Conservation (phyloP, 1,140 invertebrate genomes). For the Eupristina koningsbergeri region DNA sequence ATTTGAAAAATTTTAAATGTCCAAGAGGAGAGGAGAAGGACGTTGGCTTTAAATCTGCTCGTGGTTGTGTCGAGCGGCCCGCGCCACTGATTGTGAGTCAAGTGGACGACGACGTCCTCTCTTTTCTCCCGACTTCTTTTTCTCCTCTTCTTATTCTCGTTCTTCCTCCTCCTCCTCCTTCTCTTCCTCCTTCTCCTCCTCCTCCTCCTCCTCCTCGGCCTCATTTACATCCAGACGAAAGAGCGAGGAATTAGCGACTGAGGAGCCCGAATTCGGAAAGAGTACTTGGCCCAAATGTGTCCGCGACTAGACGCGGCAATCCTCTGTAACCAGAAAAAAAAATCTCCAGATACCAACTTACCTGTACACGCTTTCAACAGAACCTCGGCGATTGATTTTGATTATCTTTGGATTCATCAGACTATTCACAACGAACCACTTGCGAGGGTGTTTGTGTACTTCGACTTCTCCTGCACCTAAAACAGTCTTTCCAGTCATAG, state of each 20-base stretch:
- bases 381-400: neutral
- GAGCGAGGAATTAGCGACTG: constrained; percentile 42
- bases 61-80: constrained; percentile 34
- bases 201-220: constrained; percentile 60
- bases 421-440: no score
- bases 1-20: constrained; percentile 31
- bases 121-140: no score
- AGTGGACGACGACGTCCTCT: constrained; percentile 66
- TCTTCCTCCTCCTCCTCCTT: no score
- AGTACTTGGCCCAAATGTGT: constrained; percentile 68
- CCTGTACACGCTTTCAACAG: neutral
- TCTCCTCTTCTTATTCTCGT: no score
- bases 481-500: no score
- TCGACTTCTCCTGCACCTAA: no score
- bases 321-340: neutral
- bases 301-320: neutral
- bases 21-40: constrained; percentile 17
- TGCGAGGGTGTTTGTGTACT: no score
- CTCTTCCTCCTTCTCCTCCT: no score
- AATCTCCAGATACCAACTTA: neutral
- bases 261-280: constrained; percentile 37
- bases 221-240: constrained; percentile 67
- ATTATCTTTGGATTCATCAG: no score
- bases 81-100: constrained; percentile 60
- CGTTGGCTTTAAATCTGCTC: constrained; percentile 30